Conservation (phyloP, 2,113 vertebrate genomes). For the Grammomys surdaster region DNA sequence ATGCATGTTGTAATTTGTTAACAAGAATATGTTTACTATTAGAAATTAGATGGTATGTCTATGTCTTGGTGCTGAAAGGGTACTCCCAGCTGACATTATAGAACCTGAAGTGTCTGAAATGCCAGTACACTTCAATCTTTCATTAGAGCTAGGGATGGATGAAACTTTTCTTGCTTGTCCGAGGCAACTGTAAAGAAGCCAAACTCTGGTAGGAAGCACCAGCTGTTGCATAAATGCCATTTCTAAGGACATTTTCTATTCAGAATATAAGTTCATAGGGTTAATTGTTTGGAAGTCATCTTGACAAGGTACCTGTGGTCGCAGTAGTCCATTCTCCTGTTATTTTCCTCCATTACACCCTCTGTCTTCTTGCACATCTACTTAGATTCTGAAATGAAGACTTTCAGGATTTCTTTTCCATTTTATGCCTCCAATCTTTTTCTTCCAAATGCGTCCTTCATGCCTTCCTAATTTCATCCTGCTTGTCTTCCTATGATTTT, state of each 20-base stretch:
- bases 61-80: conserved; percentile 1
- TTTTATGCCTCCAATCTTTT: conserved; percentile 71
- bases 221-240: conserved; percentile 27
- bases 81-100: background rate
- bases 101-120: background rate
- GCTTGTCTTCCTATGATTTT: conserved; percentile 59
- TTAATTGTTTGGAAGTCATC: conserved; percentile 66
- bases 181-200: background rate
- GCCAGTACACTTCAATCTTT: background rate
- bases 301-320: conserved; percentile 57
- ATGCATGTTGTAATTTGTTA: background rate
- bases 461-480: conserved; percentile 60
- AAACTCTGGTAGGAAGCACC: conserved; percentile 10
- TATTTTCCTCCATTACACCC: conserved; percentile 64
- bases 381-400: conserved; percentile 65
- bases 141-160: background rate
- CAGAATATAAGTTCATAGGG: conserved; percentile 47
- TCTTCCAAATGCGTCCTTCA: conserved; percentile 66
- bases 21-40: background rate
- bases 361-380: conserved; percentile 61
- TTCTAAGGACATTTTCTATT: conserved; percentile 67
- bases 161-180: conserved; percentile 13
- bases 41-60: background rate
- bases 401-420: conserved; percentile 63
- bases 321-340: conserved; percentile 57